Conservation (phyloP, 2,888 invertebrate genomes). For the Melieria picta region DNA sequence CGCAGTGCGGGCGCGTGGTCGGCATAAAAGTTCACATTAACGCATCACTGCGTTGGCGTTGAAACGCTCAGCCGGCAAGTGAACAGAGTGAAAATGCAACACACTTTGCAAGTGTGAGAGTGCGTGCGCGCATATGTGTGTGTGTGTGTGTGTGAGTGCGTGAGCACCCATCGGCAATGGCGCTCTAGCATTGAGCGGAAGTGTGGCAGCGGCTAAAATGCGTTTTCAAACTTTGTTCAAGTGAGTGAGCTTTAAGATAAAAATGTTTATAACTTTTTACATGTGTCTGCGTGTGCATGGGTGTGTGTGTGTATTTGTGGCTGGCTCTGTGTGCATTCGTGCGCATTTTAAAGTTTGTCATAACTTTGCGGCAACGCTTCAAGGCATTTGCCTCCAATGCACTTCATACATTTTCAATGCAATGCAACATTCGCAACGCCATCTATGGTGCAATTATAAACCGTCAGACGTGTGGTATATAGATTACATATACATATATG, state of each 20-base stretch:
- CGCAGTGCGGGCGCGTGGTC: constrained; percentile 5
- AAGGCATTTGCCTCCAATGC: too few species aligned
- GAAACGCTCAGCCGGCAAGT: constrained; percentile 1
- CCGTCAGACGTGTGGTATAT: too few species aligned
- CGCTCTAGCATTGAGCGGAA: background rate
- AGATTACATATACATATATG: too few species aligned
- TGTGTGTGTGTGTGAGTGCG: constrained; percentile 4
- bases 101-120: background rate
- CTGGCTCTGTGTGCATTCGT: background rate
- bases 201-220: constrained; percentile 29
- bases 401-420: too few species aligned
- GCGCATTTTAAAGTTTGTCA: background rate
- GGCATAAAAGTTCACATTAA: constrained; percentile 41
- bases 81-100: background rate
- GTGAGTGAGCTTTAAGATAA: constrained; percentile 38
- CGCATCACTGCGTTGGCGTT: constrained; percentile 36
- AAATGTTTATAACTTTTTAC: constrained; percentile 30
- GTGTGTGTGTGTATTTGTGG: background rate
- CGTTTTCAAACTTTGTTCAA: constrained; percentile 41
- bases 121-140: constrained; percentile 1
- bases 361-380: too few species aligned
- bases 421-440: too few species aligned
- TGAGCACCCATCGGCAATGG: background rate
- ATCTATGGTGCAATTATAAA: too few species aligned
- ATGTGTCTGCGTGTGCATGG: background rate